Evolutionary conservation across 2,113 vertebrate species (phyloP), one percentile per base, ranked within the genome.

Genomic region (Xyrauchen texanus): DNA sequence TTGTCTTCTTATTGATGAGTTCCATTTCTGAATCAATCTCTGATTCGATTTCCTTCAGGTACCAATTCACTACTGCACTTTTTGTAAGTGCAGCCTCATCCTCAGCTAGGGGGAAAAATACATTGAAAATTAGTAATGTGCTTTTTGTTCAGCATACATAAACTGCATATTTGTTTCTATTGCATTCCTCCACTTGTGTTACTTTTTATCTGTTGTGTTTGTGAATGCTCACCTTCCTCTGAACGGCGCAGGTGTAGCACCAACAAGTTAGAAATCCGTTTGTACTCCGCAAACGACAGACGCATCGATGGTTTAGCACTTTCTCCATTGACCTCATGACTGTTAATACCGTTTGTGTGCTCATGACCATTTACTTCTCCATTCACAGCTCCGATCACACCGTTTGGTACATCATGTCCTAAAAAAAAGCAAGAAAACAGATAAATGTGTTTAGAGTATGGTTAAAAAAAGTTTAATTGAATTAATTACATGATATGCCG

Each of bases 21-120:
- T 98, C 95, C 82, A 96, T 93, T 91, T 99, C 98, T 3, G 97
- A 97, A 80, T 99, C 96, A 4, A 99, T 99, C 91, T 99, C 97
- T 0, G 96, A 95, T 89, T 99, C 98, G 0, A 98, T 95, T 91
- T 99, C 97, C 82, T 98, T 98, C 85, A 99, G 91, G 81, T 99
- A 99, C 98, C 98, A 99, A 87, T 99, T 98, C 82, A 99, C 91
- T 75, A 99, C 95, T 1, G 95, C 95, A 2, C 92, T 96, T 78
- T 92, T 98, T 89, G 93, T 98, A 85, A 98, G 92, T 5, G 94
- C 90, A 3, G 90, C 91, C 82, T 98, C 97, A 0, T 98, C 95
- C 44, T 98, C 96, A 78, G 94, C 96, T 98, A 15, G 86, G 2
- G 82, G 10, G 69, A 55, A 75, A 0, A 58, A 51, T n/a, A 34